phyloP scores from a whole-genome alignment of 2,113 vertebrate genomes.

The Mesoclemmys tuberculata region DNA sequence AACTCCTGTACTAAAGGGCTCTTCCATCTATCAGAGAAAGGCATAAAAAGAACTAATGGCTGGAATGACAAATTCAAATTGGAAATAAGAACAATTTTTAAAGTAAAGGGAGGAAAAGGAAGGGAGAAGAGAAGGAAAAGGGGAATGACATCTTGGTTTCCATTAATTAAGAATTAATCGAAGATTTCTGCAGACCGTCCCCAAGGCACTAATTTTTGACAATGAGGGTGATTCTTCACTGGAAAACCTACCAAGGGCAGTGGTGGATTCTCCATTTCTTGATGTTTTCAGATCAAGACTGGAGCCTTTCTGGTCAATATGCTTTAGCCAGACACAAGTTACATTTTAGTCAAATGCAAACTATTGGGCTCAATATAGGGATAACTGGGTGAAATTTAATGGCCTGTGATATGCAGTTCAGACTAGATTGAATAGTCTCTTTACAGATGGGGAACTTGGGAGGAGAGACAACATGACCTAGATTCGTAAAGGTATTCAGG shows the following conservation, averaged over 20 bases:
- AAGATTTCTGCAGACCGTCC: background rate
- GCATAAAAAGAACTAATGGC: background rate
- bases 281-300: background rate
- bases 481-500: background rate
- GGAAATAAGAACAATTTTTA: background rate
- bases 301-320: background rate
- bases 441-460: too few species aligned
- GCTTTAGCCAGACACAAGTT: background rate
- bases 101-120: background rate
- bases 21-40: background rate
- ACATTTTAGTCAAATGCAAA: background rate
- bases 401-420: background rate
- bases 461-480: background rate
- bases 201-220: background rate
- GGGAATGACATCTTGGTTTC: background rate
- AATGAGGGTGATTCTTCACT: background rate
- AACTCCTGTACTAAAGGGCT: background rate
- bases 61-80: background rate
- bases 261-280: background rate
- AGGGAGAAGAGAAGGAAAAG: background rate
- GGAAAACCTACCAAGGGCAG: background rate
- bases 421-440: background rate
- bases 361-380: background rate
- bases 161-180: background rate
- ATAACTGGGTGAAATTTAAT: background rate